Conservation (phyloP, 2,888 invertebrate species). For the Athetis lepigone region DNA sequence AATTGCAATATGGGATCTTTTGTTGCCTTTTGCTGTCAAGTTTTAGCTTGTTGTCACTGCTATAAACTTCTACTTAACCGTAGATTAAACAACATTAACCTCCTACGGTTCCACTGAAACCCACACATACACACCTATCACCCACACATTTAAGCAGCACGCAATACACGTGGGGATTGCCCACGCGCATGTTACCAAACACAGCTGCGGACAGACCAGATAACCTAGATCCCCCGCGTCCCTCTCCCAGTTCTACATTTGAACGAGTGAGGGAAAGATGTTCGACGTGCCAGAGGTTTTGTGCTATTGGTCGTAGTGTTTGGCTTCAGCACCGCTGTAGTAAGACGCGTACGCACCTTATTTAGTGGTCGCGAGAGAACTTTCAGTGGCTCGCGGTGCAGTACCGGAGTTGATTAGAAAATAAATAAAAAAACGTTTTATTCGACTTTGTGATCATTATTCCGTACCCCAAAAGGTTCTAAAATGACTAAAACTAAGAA, state of each 20-base stretch:
- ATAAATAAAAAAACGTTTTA: too few species aligned
- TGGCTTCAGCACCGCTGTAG: constrained; percentile 68
- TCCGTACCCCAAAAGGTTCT: too few species aligned
- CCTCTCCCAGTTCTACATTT: constrained; percentile 16
- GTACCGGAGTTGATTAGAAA: constrained; percentile 64
- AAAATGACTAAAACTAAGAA: too few species aligned
- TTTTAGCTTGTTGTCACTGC: too few species aligned
- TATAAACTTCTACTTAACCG: constrained; percentile 25
- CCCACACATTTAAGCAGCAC: constrained; percentile 59
- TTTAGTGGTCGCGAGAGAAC: constrained; percentile 72
- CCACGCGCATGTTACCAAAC: constrained; percentile 67
- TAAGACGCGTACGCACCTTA: constrained; percentile 75
- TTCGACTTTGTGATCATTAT: too few species aligned
- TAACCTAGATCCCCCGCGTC: constrained; percentile 43
- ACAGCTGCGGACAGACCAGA: constrained; percentile 50
- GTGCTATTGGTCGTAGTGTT: constrained; percentile 56
- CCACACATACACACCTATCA: constrained; percentile 52
- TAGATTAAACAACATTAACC: constrained; percentile 42
- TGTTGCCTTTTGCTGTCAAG: too few species aligned
- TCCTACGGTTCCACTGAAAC: constrained; percentile 35
- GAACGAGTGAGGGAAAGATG: not conserved
- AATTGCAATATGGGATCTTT: too few species aligned
- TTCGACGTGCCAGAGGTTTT: constrained; percentile 46
- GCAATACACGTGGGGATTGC: constrained; percentile 65
- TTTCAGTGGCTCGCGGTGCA: constrained; percentile 67